A percentile compares a stretch with the other conserved stretches of the same genome.
These are phyloP conservation scores for Artibeus jamaicensis DNA, from an alignment of 2,797 vertebrate genomes.

Conservation along the genomic window DNA sequence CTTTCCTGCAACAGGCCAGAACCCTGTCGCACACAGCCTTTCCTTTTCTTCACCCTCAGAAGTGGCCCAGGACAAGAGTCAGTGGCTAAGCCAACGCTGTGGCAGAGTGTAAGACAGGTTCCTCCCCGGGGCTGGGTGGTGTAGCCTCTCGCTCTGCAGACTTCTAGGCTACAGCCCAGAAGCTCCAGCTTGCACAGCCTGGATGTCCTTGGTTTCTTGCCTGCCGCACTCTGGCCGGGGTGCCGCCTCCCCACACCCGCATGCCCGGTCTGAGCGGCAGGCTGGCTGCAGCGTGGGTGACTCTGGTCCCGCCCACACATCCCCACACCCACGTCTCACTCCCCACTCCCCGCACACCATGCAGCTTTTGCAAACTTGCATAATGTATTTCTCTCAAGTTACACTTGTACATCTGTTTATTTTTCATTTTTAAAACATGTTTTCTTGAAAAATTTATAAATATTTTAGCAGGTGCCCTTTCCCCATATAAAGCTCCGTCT, in stretches of 20 bases:
- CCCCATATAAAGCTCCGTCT: conserved; percentile 69
- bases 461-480: conserved; percentile 83
- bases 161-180: background rate
- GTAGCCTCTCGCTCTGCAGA: background rate
- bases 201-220: background rate
- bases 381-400: conserved; percentile 83
- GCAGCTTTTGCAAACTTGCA: conserved; percentile 74
- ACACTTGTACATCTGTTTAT: conserved; percentile 84
- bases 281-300: accelerated
- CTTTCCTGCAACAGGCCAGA: background rate
- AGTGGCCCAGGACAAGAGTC: background rate
- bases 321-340: background rate
- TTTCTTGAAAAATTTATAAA: conserved; percentile 83
- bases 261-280: background rate
- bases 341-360: background rate
- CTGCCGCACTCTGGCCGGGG: accelerated
- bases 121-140: accelerated
- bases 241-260: background rate
- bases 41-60: background rate
- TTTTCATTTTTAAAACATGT: conserved; percentile 83
- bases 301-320: background rate
- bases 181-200: background rate
- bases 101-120: background rate
- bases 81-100: background rate
- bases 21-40: background rate